phyloP scores from a whole-genome alignment of 2,113 vertebrate genomes.

The Suncus etruscus region DNA sequence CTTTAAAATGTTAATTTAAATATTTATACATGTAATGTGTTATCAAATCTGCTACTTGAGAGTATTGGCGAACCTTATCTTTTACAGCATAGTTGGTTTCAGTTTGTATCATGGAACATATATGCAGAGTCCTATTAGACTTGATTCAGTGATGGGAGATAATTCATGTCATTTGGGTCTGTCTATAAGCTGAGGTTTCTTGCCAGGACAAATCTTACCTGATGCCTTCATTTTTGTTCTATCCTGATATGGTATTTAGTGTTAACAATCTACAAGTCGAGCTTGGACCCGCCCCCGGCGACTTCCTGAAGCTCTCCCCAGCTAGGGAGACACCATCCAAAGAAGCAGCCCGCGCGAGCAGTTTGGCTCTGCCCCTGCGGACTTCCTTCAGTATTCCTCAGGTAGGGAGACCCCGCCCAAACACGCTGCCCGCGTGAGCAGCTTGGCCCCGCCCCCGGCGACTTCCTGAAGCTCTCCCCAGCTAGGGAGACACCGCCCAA shows the following conservation, averaged over 20 bases:
- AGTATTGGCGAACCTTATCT: background rate
- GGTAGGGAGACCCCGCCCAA: too few species aligned
- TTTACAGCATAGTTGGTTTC: slow-evolving; percentile 25
- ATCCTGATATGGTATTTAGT: background rate
- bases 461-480: too few species aligned
- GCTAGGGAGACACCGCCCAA: too few species aligned
- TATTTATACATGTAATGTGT: background rate
- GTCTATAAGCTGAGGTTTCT: background rate
- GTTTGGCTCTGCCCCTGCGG: too few species aligned
- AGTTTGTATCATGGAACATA: slow-evolving; percentile 21
- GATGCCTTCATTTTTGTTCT: background rate
- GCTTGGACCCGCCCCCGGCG: too few species aligned
- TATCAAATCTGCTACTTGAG: slow-evolving; percentile 36
- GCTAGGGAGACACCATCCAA: too few species aligned
- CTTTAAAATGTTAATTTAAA: slow-evolving; percentile 43
- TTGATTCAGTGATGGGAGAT: background rate
- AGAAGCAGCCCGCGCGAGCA: too few species aligned
- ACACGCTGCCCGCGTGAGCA: too few species aligned
- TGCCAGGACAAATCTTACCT: background rate
- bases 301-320: too few species aligned
- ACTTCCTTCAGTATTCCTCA: too few species aligned
- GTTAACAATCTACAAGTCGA: background rate
- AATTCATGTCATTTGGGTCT: background rate
- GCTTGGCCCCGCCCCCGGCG: too few species aligned
- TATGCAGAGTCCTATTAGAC: background rate